Base-by-base conservation (phyloP, 2,888 invertebrate species). In the Sesamia inferens region DNA sequence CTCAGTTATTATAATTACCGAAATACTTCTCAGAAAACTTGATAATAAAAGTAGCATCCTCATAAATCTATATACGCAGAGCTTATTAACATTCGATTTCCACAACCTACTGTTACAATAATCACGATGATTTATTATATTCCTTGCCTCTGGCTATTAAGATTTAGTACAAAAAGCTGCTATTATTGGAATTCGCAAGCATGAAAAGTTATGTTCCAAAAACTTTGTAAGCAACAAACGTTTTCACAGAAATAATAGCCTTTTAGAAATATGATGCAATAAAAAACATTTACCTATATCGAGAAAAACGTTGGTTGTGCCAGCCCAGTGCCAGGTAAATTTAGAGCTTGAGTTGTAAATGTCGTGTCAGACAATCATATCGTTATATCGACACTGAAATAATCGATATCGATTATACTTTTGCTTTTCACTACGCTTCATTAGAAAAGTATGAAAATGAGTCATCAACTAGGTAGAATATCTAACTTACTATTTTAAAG, bases 321-420 rank as follows among this genome's bases (percentile, higher is more conserved):
- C 92, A 91, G 87, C 84, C 81, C 66, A 88, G 90, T 91, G 81
- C 92, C 92, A 91, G 93, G 91, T 79, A 67, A 79, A 88, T 89
- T 86, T 85, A 85, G 86, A 76, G 84, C 81, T 85, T 89, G 88
- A 91, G 76, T 84, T 76, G 84, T 62, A 76, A 83, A 89, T 93
- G 77, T 91, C 93, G 89, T 92, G 92, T 75, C 85, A 85, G 74
- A 78, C 81, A 71, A 84, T 82, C 81, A 82, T 91, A 86, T 84
- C 87, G 81, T 88, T 87, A 87, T 82, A 86, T 88, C 78, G 84
- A 85, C 86, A 88, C 81, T 77, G 73, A 78, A 77, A 80, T 79
- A 70, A 76, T 71, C 67, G 76, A 76, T 82, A 79, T 78, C 78
- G 76, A 84, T 74, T 70, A 13, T 76, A 80, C 67, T 78, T 83